Evolutionary conservation across 2,888 invertebrate species (phyloP).

Genomic region (Myopa tessellatipennis): DNA sequence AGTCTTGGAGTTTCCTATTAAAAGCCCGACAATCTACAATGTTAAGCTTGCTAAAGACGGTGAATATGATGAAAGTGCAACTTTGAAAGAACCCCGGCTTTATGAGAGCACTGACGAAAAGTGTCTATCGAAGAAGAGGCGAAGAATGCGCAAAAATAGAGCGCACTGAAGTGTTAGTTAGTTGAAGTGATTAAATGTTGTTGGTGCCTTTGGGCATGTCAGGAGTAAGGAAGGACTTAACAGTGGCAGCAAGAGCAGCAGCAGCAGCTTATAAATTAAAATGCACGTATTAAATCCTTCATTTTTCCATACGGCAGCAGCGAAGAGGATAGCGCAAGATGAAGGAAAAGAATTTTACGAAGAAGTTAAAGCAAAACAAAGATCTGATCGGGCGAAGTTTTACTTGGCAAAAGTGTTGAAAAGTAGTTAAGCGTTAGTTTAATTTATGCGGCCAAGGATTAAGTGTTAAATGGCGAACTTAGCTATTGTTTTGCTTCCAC

Average conservation of each 20-base stretch:
- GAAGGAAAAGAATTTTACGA: neutral
- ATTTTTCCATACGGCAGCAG: constrained; percentile 9
- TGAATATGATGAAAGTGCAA: constrained; percentile 9
- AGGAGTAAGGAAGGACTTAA: neutral
- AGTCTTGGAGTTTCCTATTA: constrained; percentile 6
- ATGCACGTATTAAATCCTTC: constrained; percentile 60
- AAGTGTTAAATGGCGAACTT: constrained; percentile 27
- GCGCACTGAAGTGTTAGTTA: constrained; percentile 29
- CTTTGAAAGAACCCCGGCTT: neutral
- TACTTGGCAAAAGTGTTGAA: constrained; percentile 1
- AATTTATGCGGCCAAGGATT: constrained; percentile 38
- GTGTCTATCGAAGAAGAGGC: neutral
- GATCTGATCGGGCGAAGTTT: neutral
- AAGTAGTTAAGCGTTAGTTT: constrained; percentile 35
- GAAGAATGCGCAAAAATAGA: constrained; percentile 2
- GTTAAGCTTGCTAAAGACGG: neutral
- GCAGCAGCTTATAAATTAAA: constrained; percentile 59
- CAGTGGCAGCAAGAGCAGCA: neutral
- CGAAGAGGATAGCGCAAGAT: neutral
- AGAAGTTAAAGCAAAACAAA: constrained; percentile 7
- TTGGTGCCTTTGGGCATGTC: constrained; percentile 14
- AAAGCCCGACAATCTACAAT: constrained; percentile 16
- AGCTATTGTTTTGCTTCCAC: neutral
- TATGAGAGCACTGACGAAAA: neutral
- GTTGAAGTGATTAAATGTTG: constrained; percentile 38